Evolutionary conservation across 2,888 invertebrate species (phyloP).

Genomic region (Flexamia atlantica): DNA sequence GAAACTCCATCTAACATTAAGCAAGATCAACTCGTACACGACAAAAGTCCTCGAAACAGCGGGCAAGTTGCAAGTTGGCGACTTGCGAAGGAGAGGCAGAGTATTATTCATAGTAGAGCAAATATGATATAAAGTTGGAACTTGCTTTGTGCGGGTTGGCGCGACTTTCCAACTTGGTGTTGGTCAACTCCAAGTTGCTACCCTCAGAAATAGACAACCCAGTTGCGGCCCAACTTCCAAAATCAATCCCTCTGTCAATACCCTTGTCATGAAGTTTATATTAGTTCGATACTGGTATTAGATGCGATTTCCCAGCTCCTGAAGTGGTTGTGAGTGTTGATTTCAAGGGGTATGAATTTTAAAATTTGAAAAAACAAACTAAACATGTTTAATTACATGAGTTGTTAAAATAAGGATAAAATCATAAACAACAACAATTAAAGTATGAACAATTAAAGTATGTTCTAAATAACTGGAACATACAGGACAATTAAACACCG

Average conservation of each 20-base stretch:
- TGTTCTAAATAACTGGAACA: no score
- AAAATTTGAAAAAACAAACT: no score
- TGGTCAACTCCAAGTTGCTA: constrained; percentile 22
- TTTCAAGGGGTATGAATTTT: no score
- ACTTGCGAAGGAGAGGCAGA: not conserved
- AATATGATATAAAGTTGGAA: constrained; percentile 47
- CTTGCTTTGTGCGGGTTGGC: constrained; percentile 32
- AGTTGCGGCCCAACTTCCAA: constrained; percentile 35
- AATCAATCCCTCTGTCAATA: constrained; percentile 52
- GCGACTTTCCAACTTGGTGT: constrained; percentile 20
- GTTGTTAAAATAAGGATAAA: no score
- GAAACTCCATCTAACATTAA: not conserved
- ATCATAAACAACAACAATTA: no score
- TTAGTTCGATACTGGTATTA: constrained; percentile 15
- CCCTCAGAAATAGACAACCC: constrained; percentile 40
- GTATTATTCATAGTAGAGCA: constrained; percentile 41
- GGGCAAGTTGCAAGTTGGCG: constrained; percentile 21
- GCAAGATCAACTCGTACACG: no score
- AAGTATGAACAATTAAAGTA: no score
- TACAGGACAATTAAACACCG: no score
- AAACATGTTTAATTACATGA: no score
- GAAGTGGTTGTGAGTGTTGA: not conserved
- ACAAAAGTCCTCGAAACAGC: not conserved
- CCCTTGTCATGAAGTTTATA: constrained; percentile 35
- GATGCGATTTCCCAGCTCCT: not conserved